Evolutionary conservation across 2,888 invertebrate species (phyloP).

Genomic region (Palloptera scutellata): DNA sequence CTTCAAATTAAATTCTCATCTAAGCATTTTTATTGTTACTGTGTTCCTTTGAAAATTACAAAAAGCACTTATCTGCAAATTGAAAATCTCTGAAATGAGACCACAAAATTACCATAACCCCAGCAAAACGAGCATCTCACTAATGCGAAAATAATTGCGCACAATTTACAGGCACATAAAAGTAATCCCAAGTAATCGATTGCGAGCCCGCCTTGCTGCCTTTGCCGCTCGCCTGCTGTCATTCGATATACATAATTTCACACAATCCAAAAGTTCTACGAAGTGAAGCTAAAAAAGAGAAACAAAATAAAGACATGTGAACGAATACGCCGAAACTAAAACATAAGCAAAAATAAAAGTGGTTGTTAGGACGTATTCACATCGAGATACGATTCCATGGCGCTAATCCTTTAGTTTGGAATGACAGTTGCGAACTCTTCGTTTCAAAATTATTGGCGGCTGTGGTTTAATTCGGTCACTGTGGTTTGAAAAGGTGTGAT

Average conservation of each 20-base stretch:
- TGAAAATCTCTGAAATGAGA: conserved; percentile 23
- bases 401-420: no score
- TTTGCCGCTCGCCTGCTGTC: no score
- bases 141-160: conserved; percentile 39
- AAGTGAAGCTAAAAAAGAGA: background rate
- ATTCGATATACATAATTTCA: background rate
- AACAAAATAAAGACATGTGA: background rate
- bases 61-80: conserved; percentile 24
- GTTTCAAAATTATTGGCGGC: no score
- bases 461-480: no score
- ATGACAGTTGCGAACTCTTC: no score
- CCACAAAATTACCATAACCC: conserved; percentile 22
- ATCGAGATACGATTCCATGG: no score
- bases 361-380: no score
- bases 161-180: conserved; percentile 36
- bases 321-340: background rate
- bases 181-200: conserved; percentile 36
- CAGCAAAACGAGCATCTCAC: background rate
- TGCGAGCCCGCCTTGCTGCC: conserved; percentile 14
- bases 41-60: conserved; percentile 3
- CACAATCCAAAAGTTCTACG: background rate
- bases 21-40: background rate
- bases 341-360: no score
- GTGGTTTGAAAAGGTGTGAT: no score
- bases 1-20: background rate